Conservation (phyloP, 2,113 vertebrate species). For the Colossoma macropomum region DNA sequence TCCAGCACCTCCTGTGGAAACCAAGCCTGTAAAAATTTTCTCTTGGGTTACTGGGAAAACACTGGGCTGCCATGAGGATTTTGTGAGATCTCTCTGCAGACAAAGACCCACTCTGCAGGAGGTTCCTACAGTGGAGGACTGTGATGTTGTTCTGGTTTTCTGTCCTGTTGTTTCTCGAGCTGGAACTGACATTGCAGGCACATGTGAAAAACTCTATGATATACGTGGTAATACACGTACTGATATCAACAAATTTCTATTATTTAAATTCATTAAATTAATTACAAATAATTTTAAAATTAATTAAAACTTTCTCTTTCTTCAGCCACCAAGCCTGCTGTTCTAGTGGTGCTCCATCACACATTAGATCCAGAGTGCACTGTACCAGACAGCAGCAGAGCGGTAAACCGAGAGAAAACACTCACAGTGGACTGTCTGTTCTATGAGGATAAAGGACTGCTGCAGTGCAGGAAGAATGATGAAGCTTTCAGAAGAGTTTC, state of each 20-base stretch:
- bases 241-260: too few species aligned
- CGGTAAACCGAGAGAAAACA: too few species aligned
- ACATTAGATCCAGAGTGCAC: too few species aligned
- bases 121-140: background rate
- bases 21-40: background rate
- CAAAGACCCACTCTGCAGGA: background rate
- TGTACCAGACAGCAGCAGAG: too few species aligned
- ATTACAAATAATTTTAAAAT: too few species aligned
- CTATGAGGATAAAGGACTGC: too few species aligned
- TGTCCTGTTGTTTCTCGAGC: constrained; percentile 15
- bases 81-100: background rate
- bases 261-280: too few species aligned
- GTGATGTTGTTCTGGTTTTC: constrained; percentile 28
- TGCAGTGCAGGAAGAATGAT: too few species aligned
- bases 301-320: too few species aligned
- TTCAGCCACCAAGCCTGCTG: background rate
- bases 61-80: fast-evolving
- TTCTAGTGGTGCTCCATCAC: constrained; percentile 3
- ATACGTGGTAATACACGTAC: background rate
- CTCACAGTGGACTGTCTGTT: too few species aligned
- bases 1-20: too few species aligned
- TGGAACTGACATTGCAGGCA: constrained; percentile 7
- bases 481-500: fast-evolving
- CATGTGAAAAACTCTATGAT: background rate
- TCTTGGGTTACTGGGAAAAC: background rate